These are phyloP conservation scores for Bradysia coprophila DNA, from an alignment of 1,140 invertebrate species.

Conservation along the genomic window DNA sequence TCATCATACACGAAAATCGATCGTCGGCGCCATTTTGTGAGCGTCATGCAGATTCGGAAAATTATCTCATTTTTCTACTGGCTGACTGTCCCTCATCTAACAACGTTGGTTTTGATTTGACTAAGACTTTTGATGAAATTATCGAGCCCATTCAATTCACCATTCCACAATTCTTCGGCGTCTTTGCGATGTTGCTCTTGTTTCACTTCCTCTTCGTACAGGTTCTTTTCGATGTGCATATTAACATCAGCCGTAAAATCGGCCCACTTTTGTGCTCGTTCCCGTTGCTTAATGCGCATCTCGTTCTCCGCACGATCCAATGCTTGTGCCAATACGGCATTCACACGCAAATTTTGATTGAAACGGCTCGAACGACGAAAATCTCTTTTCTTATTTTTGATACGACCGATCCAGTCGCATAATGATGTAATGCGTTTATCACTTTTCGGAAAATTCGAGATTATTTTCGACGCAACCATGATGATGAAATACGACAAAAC, in stretches of 20 bases:
- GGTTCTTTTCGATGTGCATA: conserved; percentile 6
- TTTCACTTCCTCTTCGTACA: conserved; percentile 2
- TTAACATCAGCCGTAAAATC: conserved; percentile 17
- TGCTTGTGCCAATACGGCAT: conserved; percentile 20
- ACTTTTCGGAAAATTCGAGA: background rate
- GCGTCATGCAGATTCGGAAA: conserved; percentile 6
- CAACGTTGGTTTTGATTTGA: conserved; percentile 1
- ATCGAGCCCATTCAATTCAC: conserved; percentile 21
- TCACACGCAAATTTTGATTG: conserved; percentile 15
- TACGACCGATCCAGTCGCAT: conserved; percentile 20
- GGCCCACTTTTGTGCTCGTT: conserved; percentile 17
- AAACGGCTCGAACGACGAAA: conserved; percentile 19
- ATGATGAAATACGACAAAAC: background rate
- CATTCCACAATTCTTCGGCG: conserved; percentile 18
- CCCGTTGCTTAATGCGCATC: conserved; percentile 20
- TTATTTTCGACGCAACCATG: background rate
- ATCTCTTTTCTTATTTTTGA: conserved; percentile 20
- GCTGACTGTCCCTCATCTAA: background rate
- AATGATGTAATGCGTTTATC: conserved; percentile 3
- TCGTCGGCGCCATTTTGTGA: conserved; percentile 2
- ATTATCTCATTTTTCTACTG: background rate
- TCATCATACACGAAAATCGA: background rate
- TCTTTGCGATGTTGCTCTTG: conserved; percentile 7
- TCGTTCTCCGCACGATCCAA: conserved; percentile 16
- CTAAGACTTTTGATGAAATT: conserved; percentile 19